A percentile compares a stretch with the other conserved stretches of the same genome.
Evolutionary conservation across 92 coral and sea anemone species (phyloP).

Genomic region (Bergia puertoricense): DNA sequence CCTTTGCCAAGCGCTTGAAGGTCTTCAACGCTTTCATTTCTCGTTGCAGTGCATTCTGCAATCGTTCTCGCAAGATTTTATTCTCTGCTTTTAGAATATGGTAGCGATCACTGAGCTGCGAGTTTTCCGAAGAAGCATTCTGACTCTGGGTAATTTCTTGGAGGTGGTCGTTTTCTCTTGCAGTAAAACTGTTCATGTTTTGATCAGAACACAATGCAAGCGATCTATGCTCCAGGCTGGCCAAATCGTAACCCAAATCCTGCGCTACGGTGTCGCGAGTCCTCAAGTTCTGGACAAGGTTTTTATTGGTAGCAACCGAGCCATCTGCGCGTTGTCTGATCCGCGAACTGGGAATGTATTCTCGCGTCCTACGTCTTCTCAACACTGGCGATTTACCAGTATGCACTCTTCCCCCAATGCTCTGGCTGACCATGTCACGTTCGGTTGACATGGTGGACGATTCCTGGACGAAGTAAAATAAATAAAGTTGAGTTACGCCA

Average conservation of each 20-base stretch:
- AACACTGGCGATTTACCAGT: constrained; percentile 77
- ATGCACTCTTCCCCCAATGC: constrained; percentile 67
- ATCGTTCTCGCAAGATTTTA: constrained; percentile 90
- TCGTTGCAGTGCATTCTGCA: constrained; percentile 94
- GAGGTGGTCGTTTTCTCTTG: constrained; percentile 28
- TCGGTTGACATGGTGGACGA: constrained; percentile 49
- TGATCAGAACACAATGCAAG: constrained; percentile 54
- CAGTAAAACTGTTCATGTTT: constrained; percentile 55
- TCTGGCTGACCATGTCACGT: constrained; percentile 51
- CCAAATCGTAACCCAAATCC: constrained; percentile 38
- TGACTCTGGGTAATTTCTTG: constrained; percentile 45
- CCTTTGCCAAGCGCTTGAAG: constrained; percentile 91
- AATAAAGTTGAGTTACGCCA: not conserved
- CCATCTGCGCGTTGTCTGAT: constrained; percentile 41
- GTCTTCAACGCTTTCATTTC: constrained; percentile 98
- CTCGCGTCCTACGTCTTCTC: constrained; percentile 77
- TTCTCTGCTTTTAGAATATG: constrained; percentile 93
- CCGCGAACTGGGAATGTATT: constrained; percentile 75
- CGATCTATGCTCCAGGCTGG: constrained; percentile 38
- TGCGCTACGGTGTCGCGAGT: constrained; percentile 33
- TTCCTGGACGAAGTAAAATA: constrained; percentile 1
- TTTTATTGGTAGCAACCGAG: not conserved
- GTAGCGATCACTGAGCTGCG: constrained; percentile 75
- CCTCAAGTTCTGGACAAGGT: constrained; percentile 28
- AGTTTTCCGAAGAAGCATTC: constrained; percentile 49